Evolutionary conservation across 2,113 vertebrate species (phyloP).

Genomic region (Dicentrarchus labrax): DNA sequence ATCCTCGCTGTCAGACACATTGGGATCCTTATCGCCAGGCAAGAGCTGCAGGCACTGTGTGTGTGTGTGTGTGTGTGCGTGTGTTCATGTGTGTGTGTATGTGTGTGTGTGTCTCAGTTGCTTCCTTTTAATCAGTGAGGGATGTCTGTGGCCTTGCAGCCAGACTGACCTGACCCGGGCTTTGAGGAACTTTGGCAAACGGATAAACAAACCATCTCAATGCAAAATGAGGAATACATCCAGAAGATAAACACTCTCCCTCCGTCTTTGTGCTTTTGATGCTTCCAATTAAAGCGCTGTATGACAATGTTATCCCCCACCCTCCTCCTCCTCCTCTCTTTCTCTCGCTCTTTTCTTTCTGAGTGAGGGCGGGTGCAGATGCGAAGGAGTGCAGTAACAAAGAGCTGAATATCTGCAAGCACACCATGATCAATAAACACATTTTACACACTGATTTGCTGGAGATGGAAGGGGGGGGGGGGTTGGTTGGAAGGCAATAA

Average conservation of each 20-base stretch:
- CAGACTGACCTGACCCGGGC: slow-evolving; percentile 64
- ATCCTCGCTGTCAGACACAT: slow-evolving; percentile 83
- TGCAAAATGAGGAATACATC: slow-evolving; percentile 57
- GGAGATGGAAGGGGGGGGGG: slow-evolving; percentile 27
- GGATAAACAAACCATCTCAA: slow-evolving; percentile 67
- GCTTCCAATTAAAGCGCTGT: slow-evolving; percentile 64
- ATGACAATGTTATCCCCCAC: slow-evolving; percentile 45
- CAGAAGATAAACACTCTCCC: slow-evolving; percentile 47
- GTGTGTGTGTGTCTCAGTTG: slow-evolving; percentile 50
- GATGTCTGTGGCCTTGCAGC: slow-evolving; percentile 65
- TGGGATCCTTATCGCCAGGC: slow-evolving; percentile 83
- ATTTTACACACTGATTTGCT: slow-evolving; percentile 55
- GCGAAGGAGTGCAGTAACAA: slow-evolving; percentile 42
- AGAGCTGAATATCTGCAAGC: slow-evolving; percentile 54
- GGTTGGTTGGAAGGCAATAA: slow-evolving; percentile 36
- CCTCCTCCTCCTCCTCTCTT: neutral
- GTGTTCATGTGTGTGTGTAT: slow-evolving; percentile 43
- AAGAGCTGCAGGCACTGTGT: slow-evolving; percentile 61
- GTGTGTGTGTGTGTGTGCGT: slow-evolving; percentile 55
- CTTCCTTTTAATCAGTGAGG: slow-evolving; percentile 74
- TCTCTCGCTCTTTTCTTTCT: slow-evolving; percentile 6
- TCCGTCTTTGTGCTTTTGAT: slow-evolving; percentile 54
- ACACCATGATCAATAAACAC: slow-evolving; percentile 69
- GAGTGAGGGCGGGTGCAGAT: slow-evolving; percentile 22
- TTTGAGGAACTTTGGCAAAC: slow-evolving; percentile 64